A percentile compares a stretch with the other conserved stretches of the same genome.
Evolutionary conservation across 2,888 invertebrate genomes (phyloP).

Genomic region (Erebia palarica): DNA sequence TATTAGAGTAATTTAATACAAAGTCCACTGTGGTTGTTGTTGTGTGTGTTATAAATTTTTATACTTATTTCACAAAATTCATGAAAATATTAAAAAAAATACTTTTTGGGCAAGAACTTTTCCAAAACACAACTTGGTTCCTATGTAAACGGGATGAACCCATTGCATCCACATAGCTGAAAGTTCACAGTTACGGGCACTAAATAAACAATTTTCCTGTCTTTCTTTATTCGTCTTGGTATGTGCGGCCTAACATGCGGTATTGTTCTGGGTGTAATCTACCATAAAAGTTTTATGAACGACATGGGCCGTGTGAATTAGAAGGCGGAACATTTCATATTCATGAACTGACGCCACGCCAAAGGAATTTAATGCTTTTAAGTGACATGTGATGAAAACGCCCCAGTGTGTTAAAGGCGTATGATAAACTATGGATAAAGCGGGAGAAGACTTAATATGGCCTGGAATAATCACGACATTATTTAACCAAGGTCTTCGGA

Average conservation of each 20-base stretch:
- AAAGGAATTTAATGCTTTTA: constrained; percentile 48
- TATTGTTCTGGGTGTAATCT: constrained; percentile 33
- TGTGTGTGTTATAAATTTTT: no score
- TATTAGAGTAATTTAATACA: no score
- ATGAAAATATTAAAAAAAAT: no score
- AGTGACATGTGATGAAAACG: constrained; percentile 46
- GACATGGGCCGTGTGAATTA: constrained; percentile 51
- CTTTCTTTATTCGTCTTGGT: background rate
- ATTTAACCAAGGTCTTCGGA: background rate
- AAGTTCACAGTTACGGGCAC: background rate
- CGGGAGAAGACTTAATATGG: background rate
- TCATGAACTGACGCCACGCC: constrained; percentile 46
- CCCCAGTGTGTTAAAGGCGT: constrained; percentile 34
- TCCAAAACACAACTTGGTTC: no score
- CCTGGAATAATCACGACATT: background rate
- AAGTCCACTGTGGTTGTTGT: no score
- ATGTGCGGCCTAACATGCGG: background rate
- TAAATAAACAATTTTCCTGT: background rate
- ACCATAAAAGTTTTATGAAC: constrained; percentile 43
- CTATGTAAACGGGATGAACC: background rate
- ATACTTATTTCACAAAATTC: no score
- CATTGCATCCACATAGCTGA: background rate
- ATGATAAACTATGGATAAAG: constrained; percentile 24
- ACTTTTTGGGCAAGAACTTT: no score
- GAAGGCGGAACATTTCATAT: constrained; percentile 48